phyloP scores from a whole-genome alignment of 2,888 invertebrate species.

The Congeria kusceri region DNA sequence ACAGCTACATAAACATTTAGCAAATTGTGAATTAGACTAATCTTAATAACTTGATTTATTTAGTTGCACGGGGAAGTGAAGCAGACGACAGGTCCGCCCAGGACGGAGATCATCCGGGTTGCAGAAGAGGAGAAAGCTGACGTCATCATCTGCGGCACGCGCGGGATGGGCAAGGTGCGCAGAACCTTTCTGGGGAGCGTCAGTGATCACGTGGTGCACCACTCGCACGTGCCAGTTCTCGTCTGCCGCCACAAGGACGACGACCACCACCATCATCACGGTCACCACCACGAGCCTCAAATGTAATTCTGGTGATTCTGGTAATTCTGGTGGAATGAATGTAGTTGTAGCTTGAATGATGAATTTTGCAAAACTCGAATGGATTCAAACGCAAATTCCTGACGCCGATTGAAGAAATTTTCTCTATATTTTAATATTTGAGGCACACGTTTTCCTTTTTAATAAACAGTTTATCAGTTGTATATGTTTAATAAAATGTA shows the following conservation, averaged over 20 bases:
- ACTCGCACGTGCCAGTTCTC: slow-evolving; percentile 66
- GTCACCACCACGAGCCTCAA: slow-evolving; percentile 37
- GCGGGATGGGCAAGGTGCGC: slow-evolving; percentile 62
- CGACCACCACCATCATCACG: slow-evolving; percentile 48
- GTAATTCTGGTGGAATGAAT: not conserved
- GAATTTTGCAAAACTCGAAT: too few relatives aligned
- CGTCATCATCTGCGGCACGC: slow-evolving; percentile 62
- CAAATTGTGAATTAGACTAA: too few relatives aligned
- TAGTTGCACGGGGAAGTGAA: slow-evolving; percentile 58
- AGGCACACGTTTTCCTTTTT: too few relatives aligned
- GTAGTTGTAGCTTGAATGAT: too few relatives aligned
- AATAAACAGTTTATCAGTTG: too few relatives aligned
- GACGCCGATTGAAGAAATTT: too few relatives aligned
- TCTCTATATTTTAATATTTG: too few relatives aligned
- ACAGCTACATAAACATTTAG: too few relatives aligned
- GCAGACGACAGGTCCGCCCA: slow-evolving; percentile 42
- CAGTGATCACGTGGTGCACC: slow-evolving; percentile 69
- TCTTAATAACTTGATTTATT: too few relatives aligned
- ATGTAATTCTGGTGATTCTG: slow-evolving; percentile 9
- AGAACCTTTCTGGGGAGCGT: slow-evolving; percentile 68
- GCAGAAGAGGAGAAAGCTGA: slow-evolving; percentile 62
- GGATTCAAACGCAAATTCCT: too few relatives aligned
- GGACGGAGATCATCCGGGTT: slow-evolving; percentile 45
- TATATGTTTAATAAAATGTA: too few relatives aligned
- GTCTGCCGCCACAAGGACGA: slow-evolving; percentile 64